Evolutionary conservation across 2,888 invertebrate genomes (phyloP), one percentile per base, ranked within the genome.

Genomic region (Agrilus cyanescens): DNA sequence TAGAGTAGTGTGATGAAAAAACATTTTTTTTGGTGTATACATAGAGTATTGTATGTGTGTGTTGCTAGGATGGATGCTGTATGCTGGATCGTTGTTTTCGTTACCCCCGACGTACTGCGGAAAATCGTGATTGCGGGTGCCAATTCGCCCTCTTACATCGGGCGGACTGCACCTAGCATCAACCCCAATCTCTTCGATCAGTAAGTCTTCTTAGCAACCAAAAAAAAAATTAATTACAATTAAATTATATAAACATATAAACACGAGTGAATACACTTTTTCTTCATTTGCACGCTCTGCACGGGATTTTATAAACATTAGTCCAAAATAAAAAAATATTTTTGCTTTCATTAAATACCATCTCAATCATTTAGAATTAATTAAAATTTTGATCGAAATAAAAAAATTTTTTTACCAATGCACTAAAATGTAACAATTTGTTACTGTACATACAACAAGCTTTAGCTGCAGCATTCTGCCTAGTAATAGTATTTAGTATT

Each of bases 101-200:
- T 73, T 84, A 83, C 69, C 82, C 84, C 55, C 76, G 84, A 59
- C 77, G 83, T 65, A 74, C 78, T 66, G 72, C 76, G 55, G 77
- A 78, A 53, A 76, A 81, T 55, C 81, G 87, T 65, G 88, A 88
- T 69, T 88, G 88, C 68, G 86, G 86, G 71, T 88, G 88, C 75
- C 86, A 88, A 71, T 88, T 88, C 72, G 87, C 87, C 61, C 75
- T 88, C 63, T 80, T 88, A 63, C 88, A 88, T 73, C 82, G 87
- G 64, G 88, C 80, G 57, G 83, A 81, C 63, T 80, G 79, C 68
- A 76, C 76, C 63, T 78, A 80, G 55, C 80, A 80, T 62, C 76
- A 76, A 42, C 75, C 75, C 45, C 47, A 45, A 37, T 49, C 52
- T 38, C 50, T 48, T 41, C 41, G 51, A 50, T 40, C 50, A 49